Percentiles rank a stretch among this genome's conserved stretches.
phyloP scores from a whole-genome alignment of 1,140 invertebrate genomes.

The Drosophila ananassae region DNA sequence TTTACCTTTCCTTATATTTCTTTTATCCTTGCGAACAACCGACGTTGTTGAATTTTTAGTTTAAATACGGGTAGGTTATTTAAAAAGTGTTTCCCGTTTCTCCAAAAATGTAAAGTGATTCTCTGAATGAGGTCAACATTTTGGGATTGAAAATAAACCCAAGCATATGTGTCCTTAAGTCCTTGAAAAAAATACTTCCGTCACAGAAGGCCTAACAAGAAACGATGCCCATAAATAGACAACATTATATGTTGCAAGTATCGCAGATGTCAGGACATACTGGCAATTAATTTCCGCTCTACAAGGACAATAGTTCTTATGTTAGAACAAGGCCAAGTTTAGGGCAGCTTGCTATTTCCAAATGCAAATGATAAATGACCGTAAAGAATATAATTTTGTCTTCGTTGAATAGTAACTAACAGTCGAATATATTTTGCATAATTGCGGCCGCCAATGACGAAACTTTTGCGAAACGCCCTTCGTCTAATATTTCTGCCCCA shows the following conservation, averaged over 20 bases:
- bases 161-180: constrained; percentile 18
- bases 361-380: constrained; percentile 33
- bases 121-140: not conserved
- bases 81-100: not conserved
- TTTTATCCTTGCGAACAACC: constrained; percentile 25
- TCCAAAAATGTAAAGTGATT: not conserved
- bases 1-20: not conserved
- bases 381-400: not conserved
- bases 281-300: constrained; percentile 76
- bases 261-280: constrained; percentile 60
- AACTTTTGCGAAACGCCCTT: constrained; percentile 14
- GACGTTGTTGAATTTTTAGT: constrained; percentile 13
- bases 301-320: constrained; percentile 57
- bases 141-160: not conserved
- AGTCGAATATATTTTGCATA: constrained; percentile 30
- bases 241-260: constrained; percentile 19
- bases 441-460: constrained; percentile 18
- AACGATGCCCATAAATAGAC: constrained; percentile 13
- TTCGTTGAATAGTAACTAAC: constrained; percentile 1
- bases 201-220: constrained; percentile 65
- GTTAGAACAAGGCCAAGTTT: constrained; percentile 16
- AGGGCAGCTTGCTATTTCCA: constrained; percentile 38
- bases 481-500: not conserved
- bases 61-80: not conserved
- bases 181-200: constrained; percentile 56